These are phyloP conservation scores for Chrysemys picta DNA, from an alignment of 2,113 vertebrate genomes.

Conservation along the genomic window DNA sequence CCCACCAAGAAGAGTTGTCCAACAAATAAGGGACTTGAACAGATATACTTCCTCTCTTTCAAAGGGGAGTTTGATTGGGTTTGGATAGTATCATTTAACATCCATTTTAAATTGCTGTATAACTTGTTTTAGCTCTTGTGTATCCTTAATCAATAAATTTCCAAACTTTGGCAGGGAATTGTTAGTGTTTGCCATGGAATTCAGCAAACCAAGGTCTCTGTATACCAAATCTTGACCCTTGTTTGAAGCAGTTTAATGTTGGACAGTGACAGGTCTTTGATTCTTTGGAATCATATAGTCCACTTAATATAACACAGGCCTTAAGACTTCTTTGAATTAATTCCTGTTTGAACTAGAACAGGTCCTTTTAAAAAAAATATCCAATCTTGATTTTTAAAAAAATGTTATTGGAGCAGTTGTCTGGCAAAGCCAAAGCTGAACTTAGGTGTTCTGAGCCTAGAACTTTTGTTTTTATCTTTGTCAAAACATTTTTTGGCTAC, in stretches of 20 bases:
- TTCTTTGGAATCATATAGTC: no score
- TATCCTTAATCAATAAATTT: not conserved
- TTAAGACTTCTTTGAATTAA: not conserved
- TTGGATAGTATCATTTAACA: not conserved
- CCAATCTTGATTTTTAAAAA: not conserved
- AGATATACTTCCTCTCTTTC: not conserved
- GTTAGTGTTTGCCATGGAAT: not conserved
- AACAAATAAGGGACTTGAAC: not conserved
- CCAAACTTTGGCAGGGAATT: no score
- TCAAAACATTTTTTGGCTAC: not conserved
- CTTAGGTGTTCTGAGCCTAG: not conserved
- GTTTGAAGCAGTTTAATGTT: no score
- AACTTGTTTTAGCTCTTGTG: not conserved
- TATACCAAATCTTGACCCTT: not conserved
- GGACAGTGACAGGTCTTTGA: no score
- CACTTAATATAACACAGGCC: no score
- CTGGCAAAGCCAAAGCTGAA: not conserved
- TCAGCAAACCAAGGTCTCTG: no score
- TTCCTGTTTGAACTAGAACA: not conserved
- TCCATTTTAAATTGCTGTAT: not conserved
- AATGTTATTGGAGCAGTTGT: not conserved
- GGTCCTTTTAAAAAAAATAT: not conserved
- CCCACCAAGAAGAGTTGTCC: not conserved
- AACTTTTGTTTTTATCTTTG: no score
- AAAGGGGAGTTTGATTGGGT: not conserved